These are phyloP conservation scores for Ostrea denselamellosa DNA, from an alignment of 1,140 invertebrate species.

Conservation along the genomic window DNA sequence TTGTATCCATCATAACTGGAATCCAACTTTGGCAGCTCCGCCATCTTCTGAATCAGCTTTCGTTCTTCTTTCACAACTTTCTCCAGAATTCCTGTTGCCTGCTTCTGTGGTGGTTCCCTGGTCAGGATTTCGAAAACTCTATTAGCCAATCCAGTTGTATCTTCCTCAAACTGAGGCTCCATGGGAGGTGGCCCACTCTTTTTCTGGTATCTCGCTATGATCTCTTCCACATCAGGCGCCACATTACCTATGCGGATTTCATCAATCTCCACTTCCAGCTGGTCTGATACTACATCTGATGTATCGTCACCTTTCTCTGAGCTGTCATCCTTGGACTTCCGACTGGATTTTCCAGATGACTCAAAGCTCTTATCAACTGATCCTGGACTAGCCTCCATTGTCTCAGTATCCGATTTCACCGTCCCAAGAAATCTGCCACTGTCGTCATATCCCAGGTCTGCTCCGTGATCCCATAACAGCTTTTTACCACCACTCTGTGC, in stretches of 20 bases:
- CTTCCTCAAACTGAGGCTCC: constrained; percentile 42
- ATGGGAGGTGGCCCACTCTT: constrained; percentile 43
- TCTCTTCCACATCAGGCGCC: constrained; percentile 60
- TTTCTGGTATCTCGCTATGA: constrained; percentile 59
- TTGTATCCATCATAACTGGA: constrained; percentile 62
- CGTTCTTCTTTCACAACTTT: constrained; percentile 66
- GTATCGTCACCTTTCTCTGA: constrained; percentile 45
- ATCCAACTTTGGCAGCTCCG: constrained; percentile 57
- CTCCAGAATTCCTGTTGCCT: constrained; percentile 68
- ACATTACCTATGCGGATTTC: constrained; percentile 52
- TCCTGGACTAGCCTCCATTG: constrained; percentile 3
- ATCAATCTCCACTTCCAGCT: constrained; percentile 53
- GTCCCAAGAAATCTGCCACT: constrained; percentile 62
- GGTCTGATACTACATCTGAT: constrained; percentile 50
- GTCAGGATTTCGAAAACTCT: constrained; percentile 68
- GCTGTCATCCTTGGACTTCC: constrained; percentile 47
- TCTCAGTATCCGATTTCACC: constrained; percentile 61
- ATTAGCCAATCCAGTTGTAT: constrained; percentile 63
- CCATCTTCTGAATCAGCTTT: constrained; percentile 60
- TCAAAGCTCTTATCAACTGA: constrained; percentile 45
- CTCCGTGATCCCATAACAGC: constrained; percentile 71
- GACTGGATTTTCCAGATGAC: constrained; percentile 43
- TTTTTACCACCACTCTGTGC: constrained; percentile 59
- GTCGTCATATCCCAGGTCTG: constrained; percentile 66
- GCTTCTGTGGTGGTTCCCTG: constrained; percentile 64